Conservation (phyloP, 1,140 invertebrate species). For the Drosophila pachea region DNA sequence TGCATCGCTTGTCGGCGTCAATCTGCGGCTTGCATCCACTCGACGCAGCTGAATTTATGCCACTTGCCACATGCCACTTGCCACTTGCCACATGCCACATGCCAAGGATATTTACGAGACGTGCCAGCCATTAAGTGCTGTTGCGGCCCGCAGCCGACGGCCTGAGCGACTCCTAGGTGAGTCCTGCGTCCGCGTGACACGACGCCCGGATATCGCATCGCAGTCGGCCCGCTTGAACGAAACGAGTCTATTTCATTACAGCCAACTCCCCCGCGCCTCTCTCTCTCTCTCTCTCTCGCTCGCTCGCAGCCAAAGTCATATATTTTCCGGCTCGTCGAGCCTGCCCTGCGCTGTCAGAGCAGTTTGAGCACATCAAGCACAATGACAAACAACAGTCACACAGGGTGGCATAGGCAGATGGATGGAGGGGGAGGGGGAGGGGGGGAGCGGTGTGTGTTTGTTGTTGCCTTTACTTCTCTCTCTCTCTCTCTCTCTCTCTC, state of each 20-base stretch:
- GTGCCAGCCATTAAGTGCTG: slow-evolving; percentile 19
- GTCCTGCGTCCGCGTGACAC: slow-evolving; percentile 6
- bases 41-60: slow-evolving; percentile 48
- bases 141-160: slow-evolving; percentile 21
- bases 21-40: slow-evolving; percentile 34
- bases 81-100: slow-evolving; percentile 7
- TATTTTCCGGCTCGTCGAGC: slow-evolving; percentile 44
- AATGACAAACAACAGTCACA: slow-evolving; percentile 32
- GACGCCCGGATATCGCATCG: too few species aligned
- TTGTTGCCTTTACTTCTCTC: slow-evolving; percentile 34
- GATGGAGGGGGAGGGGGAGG: not conserved
- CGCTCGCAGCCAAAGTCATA: slow-evolving; percentile 41
- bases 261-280: not conserved
- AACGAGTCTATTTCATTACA: slow-evolving; percentile 11
- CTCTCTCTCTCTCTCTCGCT: not conserved
- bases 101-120: slow-evolving; percentile 16
- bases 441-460: slow-evolving; percentile 41
- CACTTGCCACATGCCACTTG: slow-evolving; percentile 30
- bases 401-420: not conserved
- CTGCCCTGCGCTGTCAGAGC: slow-evolving; percentile 42
- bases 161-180: not conserved
- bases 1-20: slow-evolving; percentile 39
- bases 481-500: too few species aligned
- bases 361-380: slow-evolving; percentile 20
- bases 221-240: slow-evolving; percentile 17